These are phyloP conservation scores for Eulemur mongoz DNA, from an alignment of 2,797 vertebrate species.

Conservation along the genomic window DNA sequence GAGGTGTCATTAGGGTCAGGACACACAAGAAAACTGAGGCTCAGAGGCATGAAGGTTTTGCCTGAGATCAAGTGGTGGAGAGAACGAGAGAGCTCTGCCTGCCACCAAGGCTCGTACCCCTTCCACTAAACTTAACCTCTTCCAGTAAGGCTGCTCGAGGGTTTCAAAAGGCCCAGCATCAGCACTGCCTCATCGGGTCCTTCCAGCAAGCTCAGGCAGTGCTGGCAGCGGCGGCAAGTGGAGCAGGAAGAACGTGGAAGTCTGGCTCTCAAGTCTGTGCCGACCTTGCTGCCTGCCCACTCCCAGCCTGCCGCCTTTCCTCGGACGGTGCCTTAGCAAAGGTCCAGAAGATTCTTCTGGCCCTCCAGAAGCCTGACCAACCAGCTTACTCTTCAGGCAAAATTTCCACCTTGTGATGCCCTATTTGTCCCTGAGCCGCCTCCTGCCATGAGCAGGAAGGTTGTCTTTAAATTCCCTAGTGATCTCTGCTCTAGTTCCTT, in stretches of 20 bases:
- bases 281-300: neutral
- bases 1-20: neutral
- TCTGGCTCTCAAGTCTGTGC: neutral
- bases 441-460: neutral
- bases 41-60: neutral
- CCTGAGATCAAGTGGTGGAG: neutral
- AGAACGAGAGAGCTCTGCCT: neutral
- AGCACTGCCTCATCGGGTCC: rapidly evolving
- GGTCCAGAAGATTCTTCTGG: neutral
- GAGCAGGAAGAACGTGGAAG: neutral
- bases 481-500: neutral
- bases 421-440: neutral
- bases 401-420: neutral
- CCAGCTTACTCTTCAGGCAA: neutral
- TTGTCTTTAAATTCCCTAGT: neutral
- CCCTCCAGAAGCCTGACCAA: neutral
- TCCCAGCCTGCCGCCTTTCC: neutral
- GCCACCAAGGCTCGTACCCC: neutral
- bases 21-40: rapidly evolving
- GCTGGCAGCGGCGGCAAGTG: rapidly evolving
- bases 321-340: neutral
- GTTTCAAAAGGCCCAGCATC: neutral
- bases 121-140: neutral
- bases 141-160: neutral
- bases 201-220: rapidly evolving